Conservation (phyloP, 2,113 vertebrate genomes). For the Indicator maculatus region DNA sequence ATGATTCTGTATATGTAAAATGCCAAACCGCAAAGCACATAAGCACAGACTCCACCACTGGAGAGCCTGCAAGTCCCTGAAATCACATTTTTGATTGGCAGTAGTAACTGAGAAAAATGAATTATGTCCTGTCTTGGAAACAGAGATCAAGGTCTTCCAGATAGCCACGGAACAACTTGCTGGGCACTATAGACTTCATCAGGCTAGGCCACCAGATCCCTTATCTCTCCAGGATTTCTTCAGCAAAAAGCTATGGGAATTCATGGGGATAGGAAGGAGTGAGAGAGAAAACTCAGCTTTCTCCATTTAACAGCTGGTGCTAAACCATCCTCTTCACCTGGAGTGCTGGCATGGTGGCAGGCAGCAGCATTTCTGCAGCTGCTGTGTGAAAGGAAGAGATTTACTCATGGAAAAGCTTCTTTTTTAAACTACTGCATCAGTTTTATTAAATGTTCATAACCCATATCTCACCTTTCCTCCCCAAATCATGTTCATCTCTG, state of each 20-base stretch:
- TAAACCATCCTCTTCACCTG: not conserved
- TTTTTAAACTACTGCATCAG: conserved; percentile 35
- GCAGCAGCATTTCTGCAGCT: not conserved
- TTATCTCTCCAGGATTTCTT: fast-evolving
- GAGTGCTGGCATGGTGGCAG: not conserved
- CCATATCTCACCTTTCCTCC: conserved; percentile 27
- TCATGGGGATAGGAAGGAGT: not conserved
- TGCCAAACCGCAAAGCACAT: not conserved
- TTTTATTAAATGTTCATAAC: conserved; percentile 34
- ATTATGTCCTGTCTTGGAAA: not conserved
- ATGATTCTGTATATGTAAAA: not conserved
- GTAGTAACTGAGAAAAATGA: not conserved
- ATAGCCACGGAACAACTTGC: not conserved
- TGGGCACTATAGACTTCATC: not conserved
- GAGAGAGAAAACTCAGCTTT: not conserved
- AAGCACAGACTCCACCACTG: not conserved
- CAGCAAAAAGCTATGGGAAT: not conserved
- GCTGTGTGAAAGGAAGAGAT: not conserved
- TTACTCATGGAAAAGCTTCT: not conserved
- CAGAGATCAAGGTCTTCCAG: not conserved
- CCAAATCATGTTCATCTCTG: conserved; percentile 41
- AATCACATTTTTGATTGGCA: not conserved
- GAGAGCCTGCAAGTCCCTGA: not conserved
- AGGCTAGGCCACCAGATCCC: not conserved
- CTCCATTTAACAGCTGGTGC: not conserved